These are phyloP conservation scores for Vannuccia rotundouncinata DNA, from an alignment of 2,888 invertebrate genomes.

Conservation along the genomic window DNA sequence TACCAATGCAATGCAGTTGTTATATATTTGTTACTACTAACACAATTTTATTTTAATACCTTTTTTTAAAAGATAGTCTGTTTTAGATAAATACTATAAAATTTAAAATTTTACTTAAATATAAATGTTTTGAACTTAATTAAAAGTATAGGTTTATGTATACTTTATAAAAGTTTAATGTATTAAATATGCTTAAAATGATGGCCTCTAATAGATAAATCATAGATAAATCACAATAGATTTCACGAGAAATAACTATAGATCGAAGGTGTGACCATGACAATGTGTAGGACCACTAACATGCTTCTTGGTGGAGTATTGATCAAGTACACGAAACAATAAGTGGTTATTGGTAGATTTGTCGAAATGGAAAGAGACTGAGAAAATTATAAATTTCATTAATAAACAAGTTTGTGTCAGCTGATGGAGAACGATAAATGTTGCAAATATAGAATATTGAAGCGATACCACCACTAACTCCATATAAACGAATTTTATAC, in stretches of 20 bases:
- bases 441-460: not conserved
- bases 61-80: too few species aligned
- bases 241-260: slow-evolving; percentile 22
- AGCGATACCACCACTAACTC: not conserved
- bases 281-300: slow-evolving; percentile 14
- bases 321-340: not conserved
- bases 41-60: too few species aligned
- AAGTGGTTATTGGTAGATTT: slow-evolving; percentile 7
- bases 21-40: too few species aligned
- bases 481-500: slow-evolving; percentile 2
- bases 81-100: too few species aligned
- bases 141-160: too few species aligned
- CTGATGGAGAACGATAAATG: slow-evolving; percentile 24
- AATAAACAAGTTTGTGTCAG: not conserved
- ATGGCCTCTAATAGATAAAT: slow-evolving; percentile 4
- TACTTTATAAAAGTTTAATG: too few species aligned
- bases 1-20: too few species aligned
- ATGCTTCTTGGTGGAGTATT: slow-evolving; percentile 9
- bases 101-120: too few species aligned
- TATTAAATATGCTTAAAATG: too few species aligned
- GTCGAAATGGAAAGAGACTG: slow-evolving; percentile 22
- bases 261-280: slow-evolving; percentile 14
- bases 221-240: slow-evolving; percentile 7
- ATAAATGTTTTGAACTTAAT: too few species aligned
- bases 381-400: too few species aligned